Base-by-base conservation (phyloP, 1,140 invertebrate genomes). In the Oreohelix idahoensis region DNA sequence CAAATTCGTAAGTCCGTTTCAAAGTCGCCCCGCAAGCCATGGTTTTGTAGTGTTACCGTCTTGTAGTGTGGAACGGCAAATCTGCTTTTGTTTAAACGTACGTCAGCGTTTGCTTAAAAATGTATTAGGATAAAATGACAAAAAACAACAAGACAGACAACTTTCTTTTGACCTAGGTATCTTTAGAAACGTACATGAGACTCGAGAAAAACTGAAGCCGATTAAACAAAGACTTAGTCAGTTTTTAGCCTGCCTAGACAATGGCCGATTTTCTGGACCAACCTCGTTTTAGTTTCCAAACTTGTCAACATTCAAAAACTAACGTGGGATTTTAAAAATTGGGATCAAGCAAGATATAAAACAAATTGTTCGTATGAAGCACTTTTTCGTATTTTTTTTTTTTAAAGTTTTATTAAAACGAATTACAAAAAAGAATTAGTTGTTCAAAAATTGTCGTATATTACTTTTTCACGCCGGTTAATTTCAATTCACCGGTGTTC, bases 21-120 rank as follows among this genome's bases (percentile, higher is more conserved):
- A 79, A 45, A 66, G 77, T 79, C 49, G 77, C 77, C 32, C 77
- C 77, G 26, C 77, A 79, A 79, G 77, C 77, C 77, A 79, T 79
- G 42, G 15, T 79, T 8, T 39, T 36, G 29, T 39, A 66, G 29
- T 39, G 58, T 53, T 23, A n/a, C n/a, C n/a, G n/a, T n/a, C n/a
- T n/a, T n/a, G n/a, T n/a, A n/a, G n/a, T n/a, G n/a, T n/a, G n/a
- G n/a, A n/a, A n/a, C n/a, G n/a, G n/a, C n/a, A n/a, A 79, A 13
- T 66, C 66, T 79, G 63, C 42, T 77, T 75, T 20, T 4, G 36
- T 79, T 69, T 66, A 29, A 35, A 4, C 23, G 35, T 10, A 1
- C 10, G 32, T 63, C 35, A 35, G 11, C 66, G 1, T 23, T 13
- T 8, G 4, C 15, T 23, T 39, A 11, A 38, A 35, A 15, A 36